Evolutionary conservation across 2,797 vertebrate genomes (phyloP), one percentile per base, ranked within the genome.

Genomic region (Benthosema pterotum): DNA sequence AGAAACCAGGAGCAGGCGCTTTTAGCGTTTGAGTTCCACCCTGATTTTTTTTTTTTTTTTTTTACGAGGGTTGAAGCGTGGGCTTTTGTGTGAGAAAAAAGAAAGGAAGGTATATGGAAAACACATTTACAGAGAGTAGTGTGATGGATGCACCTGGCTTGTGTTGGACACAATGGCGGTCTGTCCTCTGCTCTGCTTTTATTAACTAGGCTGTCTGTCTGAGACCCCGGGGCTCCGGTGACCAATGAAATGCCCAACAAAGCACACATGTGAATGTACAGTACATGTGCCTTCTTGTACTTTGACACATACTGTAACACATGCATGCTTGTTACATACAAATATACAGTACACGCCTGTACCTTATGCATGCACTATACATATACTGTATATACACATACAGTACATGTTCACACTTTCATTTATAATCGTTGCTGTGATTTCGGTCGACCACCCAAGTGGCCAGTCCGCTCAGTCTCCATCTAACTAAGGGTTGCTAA

Each of bases 71-170:
- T 59, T 66, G 48, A 65, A 75, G 78, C 83, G 83, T 69, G 78
- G 80, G 72, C 60, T 80, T 71, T 71, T 79, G 67, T 58, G 69
- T 60, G 32, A 63, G 9, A 42, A 48, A 42, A 77, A 85, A 85
- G 80, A 79, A 71, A 72, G 65, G 48, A 80, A 75, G 72, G 68
- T 79, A 81, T 79, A 81, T 85, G 84, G 83, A 85, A 87, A 84
- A 78, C 69, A 58, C 52, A 71, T 38, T 38, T 38, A 38, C 8
- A 38, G 77, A 68, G 54, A 64, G 63, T 76, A 64, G 63, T 76
- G 16, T 74, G 54, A 75, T 9, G 32, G 11, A 38, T 38, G 32
- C 87, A 87, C 86, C 86, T 89, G 85, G 80, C 63, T 70, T 73
- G 69, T 65, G 69, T 70, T 71, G 57, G 52, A 80, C 70, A 88